Conservation (phyloP, 2,797 vertebrate genomes). For the Sus cebifrons region DNA sequence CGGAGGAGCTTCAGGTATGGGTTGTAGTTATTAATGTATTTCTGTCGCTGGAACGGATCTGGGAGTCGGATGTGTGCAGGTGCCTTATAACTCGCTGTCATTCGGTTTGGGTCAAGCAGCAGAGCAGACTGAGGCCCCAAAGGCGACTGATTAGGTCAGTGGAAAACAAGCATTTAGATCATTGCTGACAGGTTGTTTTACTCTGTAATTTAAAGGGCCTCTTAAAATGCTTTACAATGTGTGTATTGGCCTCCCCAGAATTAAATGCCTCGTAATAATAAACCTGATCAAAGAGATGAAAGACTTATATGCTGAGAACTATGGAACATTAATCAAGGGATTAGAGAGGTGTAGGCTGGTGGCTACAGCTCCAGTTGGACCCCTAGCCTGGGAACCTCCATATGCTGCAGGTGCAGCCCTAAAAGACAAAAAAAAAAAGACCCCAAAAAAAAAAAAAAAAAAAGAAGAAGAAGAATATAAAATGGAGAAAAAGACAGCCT, state of each 20-base stretch:
- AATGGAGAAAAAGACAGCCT: no score
- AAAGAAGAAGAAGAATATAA: no score
- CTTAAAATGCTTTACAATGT: constrained; percentile 14
- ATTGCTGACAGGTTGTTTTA: background rate
- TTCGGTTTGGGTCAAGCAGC: background rate
- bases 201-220: background rate
- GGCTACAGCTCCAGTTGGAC: no score
- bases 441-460: no score
- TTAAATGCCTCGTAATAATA: no score
- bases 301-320: no score
- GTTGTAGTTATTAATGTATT: background rate
- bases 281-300: no score
- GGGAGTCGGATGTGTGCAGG: background rate
- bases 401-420: no score
- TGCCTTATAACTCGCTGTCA: background rate
- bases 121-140: background rate
- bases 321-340: no score
- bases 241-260: background rate
- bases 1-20: background rate
- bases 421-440: no score
- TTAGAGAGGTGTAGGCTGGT: no score
- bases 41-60: background rate
- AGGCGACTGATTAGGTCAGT: background rate
- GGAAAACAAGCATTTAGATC: background rate
- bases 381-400: no score